phyloP scores from a whole-genome alignment of 2,113 vertebrate species.

The Mesocricetus auratus region DNA sequence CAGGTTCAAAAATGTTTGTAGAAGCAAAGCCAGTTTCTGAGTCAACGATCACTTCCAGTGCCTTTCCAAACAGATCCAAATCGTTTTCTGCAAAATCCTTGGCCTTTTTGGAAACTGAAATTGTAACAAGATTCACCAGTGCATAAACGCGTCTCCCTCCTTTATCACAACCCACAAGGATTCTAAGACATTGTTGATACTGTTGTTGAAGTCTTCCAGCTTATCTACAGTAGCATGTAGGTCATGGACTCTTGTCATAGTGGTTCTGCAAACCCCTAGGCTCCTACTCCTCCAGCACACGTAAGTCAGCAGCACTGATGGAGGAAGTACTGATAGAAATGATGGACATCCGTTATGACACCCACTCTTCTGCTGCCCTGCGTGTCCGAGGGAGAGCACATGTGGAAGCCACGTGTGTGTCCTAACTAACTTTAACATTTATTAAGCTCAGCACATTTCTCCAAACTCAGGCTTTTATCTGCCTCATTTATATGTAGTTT shows the following conservation, averaged over 20 bases:
- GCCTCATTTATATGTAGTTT: background rate
- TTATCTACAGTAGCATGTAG: conserved; percentile 85
- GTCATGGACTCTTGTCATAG: background rate
- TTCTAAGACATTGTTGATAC: conserved; percentile 92
- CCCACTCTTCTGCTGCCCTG: background rate
- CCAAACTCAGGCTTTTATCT: background rate
- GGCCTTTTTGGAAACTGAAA: conserved; percentile 94
- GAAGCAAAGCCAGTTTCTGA: conserved; percentile 93
- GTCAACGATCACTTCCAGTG: conserved; percentile 93
- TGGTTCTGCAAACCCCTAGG: background rate
- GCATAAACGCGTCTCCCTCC: conserved; percentile 91
- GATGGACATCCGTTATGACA: rapidly evolving
- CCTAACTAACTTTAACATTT: background rate
- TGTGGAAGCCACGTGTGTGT: no score
- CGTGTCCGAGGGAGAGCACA: background rate
- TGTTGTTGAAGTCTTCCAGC: conserved; percentile 92
- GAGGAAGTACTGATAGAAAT: background rate
- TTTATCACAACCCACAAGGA: conserved; percentile 94
- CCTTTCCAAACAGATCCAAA: conserved; percentile 95
- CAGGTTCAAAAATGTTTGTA: conserved; percentile 93
- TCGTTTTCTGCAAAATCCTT: conserved; percentile 95
- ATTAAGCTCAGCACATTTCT: background rate
- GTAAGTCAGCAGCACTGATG: no score
- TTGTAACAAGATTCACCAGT: conserved; percentile 94
- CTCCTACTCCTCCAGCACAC: background rate